A percentile compares a stretch with the other conserved stretches of the same genome.
phyloP scores from a whole-genome alignment of 2,113 vertebrate species.

The Megaceryle maxima region DNA sequence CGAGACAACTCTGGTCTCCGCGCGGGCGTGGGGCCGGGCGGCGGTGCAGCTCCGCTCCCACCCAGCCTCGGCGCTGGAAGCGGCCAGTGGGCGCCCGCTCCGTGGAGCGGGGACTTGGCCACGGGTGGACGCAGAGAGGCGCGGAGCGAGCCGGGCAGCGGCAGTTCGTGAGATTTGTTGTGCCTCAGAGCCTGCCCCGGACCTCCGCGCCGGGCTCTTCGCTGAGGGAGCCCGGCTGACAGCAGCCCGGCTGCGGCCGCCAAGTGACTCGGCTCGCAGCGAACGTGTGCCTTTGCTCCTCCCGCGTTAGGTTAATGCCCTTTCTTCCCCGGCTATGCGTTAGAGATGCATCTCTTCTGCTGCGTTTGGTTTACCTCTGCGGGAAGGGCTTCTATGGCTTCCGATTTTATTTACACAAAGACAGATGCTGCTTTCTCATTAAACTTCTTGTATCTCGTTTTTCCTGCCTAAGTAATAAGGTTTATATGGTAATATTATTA shows the following conservation, averaged over 20 bases:
- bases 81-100: neutral
- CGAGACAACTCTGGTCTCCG: neutral
- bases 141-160: neutral
- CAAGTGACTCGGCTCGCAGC: neutral
- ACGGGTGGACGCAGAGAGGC: too few relatives aligned
- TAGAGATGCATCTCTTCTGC: neutral
- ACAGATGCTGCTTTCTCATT: neutral
- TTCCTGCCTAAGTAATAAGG: neutral
- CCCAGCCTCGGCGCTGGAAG: neutral
- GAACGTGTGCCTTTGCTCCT: neutral
- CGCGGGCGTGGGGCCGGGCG: neutral
- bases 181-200: neutral
- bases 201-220: neutral
- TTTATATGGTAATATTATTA: neutral
- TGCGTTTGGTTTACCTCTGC: neutral
- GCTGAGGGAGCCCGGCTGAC: neutral
- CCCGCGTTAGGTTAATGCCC: neutral
- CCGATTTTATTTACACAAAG: neutral
- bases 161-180: neutral
- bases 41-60: too few relatives aligned
- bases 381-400: neutral
- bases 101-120: neutral
- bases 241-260: neutral
- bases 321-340: neutral
- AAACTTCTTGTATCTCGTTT: neutral